A percentile compares a stretch with the other conserved stretches of the same genome.
Conservation (phyloP, 2,888 invertebrate species). For the Hemicrepidius hirtus region DNA sequence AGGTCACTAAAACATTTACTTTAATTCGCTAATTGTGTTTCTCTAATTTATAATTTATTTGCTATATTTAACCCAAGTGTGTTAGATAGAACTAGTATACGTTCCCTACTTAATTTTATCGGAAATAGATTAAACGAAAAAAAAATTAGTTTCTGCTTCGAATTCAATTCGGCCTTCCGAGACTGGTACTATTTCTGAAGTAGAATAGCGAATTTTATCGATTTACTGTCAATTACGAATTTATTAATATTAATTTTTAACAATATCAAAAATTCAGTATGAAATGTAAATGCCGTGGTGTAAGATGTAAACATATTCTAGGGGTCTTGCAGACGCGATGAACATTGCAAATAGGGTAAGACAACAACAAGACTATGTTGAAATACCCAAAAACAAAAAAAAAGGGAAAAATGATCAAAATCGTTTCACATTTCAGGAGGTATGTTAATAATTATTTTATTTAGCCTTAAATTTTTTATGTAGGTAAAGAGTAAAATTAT, state of each 20-base stretch:
- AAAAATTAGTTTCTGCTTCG: too few species aligned
- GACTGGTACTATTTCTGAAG: slow-evolving; percentile 11
- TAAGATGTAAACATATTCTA: too few species aligned
- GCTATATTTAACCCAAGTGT: too few species aligned
- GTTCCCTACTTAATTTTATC: too few species aligned
- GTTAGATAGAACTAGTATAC: too few species aligned
- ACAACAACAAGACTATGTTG: not conserved
- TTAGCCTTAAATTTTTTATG: too few species aligned
- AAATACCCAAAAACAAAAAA: not conserved
- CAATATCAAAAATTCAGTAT: not conserved
- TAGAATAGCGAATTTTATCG: not conserved
- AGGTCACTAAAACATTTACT: too few species aligned
- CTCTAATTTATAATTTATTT: too few species aligned
- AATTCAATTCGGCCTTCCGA: not conserved
- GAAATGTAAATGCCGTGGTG: not conserved
- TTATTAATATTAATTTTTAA: not conserved
- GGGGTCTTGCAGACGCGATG: not conserved
- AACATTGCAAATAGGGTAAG: not conserved
- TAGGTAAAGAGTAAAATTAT: too few species aligned
- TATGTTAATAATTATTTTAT: slow-evolving; percentile 1
- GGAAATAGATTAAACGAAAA: too few species aligned
- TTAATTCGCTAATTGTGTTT: too few species aligned
- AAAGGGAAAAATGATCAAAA: not conserved
- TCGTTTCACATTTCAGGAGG: not conserved
- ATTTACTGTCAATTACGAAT: slow-evolving; percentile 2